Base-by-base conservation (phyloP, 2,888 invertebrate species). In the Cepaea hortensis region DNA sequence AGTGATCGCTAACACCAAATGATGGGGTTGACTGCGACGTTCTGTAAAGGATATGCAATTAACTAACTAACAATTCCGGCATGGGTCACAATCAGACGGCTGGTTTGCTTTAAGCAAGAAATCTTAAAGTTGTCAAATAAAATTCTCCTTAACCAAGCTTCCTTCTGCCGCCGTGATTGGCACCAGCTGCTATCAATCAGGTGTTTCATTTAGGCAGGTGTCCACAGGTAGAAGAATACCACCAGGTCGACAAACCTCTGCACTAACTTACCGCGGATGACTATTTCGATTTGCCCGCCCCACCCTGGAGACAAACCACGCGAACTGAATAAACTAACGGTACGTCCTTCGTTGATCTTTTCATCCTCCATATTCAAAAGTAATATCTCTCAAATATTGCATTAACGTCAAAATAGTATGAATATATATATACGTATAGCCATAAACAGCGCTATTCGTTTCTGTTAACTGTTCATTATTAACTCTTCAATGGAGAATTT, bases 141-240 rank as follows among this genome's bases (percentile, higher is more conserved):
- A 55, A 55, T 0, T 35, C 55, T 55, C 55, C 11, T 55, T 55
- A 9, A 55, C 55, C 6, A 55, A 55, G 11, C 55, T 55, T 86
- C 87, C 87, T 76, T 86, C 86, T 84, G 87, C 88, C 80, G 87
- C 86, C 84, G 87, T 86, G 84, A 87, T 86, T 84, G 87, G 86
- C 87, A n/a, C 55, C 77, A 77, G 77, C 55, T 77, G 77, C 50
- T n/a, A 55, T 20, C n/a, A 55, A 55, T 55, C 20, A n/a, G 15
- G 77, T n/a, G n/a, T 77, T 77, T 77, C 50, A 77, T 77, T 55
- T 77, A 77, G 77, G 77, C 77, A 77, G 77, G 77, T 77, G 77
- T 55, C 55, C n/a, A 77, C 6, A 55, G 20, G 23, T 55, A 20
- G 55, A 77, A 23, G 77, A 55, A 11, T 6, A 11, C 7, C 1